These are phyloP conservation scores for Hypotaenidia philippensis DNA, from an alignment of 2,797 vertebrate species.

Conservation along the genomic window DNA sequence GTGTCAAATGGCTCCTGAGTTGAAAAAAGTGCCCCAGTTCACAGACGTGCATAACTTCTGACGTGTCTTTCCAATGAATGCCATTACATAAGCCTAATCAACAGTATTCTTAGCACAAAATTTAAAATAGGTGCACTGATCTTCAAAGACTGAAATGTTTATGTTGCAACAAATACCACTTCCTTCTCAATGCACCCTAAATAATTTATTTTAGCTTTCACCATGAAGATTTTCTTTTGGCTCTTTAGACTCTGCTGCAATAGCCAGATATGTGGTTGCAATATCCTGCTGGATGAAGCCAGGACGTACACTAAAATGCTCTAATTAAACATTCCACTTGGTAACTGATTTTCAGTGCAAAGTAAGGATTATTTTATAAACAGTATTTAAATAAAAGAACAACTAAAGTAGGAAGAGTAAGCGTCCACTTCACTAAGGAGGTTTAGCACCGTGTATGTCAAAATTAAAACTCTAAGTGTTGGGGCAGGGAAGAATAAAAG, in stretches of 20 bases:
- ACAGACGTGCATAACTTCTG: neutral
- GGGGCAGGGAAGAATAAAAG: neutral
- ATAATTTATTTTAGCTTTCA: conserved; percentile 17
- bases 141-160: neutral
- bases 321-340: neutral
- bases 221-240: neutral
- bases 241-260: neutral
- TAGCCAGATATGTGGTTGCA: neutral
- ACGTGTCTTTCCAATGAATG: neutral
- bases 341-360: neutral
- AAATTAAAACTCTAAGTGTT: neutral
- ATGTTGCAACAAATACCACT: neutral
- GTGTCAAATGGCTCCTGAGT: neutral
- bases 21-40: conserved; percentile 24
- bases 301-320: neutral
- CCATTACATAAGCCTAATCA: conserved; percentile 24
- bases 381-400: neutral
- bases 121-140: neutral
- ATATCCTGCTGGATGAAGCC: neutral
- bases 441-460: neutral
- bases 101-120: conserved; percentile 5
- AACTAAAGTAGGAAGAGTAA: neutral
- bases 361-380: neutral
- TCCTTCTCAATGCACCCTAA: neutral
- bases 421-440: neutral